Percentiles rank a stretch among this genome's conserved stretches.
phyloP scores from a whole-genome alignment of 2,888 invertebrate genomes.

The Patella pellucida region DNA sequence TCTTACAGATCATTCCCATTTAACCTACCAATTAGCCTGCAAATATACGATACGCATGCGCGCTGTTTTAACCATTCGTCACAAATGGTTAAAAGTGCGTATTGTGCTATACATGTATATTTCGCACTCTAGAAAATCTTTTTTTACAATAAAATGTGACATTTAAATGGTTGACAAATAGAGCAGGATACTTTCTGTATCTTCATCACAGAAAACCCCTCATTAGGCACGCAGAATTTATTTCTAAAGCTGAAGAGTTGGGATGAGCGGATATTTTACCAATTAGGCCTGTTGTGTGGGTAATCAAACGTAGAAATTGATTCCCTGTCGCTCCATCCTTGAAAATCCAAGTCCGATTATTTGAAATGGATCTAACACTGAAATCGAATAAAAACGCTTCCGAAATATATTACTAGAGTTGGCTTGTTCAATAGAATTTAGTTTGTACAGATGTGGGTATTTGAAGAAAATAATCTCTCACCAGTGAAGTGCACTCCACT shows the following conservation, averaged over 20 bases:
- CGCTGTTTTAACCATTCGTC: no score
- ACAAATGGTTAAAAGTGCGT: no score
- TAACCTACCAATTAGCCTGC: no score
- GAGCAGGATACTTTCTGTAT: neutral
- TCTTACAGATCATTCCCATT: no score
- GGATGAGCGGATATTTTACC: conserved; percentile 25
- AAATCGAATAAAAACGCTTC: conserved; percentile 29
- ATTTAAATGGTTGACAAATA: conserved; percentile 8
- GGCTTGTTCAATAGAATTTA: conserved; percentile 10
- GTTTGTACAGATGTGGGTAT: conserved; percentile 22
- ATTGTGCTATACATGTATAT: no score
- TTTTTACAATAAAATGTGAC: neutral
- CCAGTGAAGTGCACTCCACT: conserved; percentile 14
- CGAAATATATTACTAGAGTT: conserved; percentile 27
- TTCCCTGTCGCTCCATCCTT: conserved; percentile 22
- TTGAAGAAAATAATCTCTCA: conserved; percentile 20
- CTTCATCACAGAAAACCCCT: neutral
- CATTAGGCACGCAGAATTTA: conserved; percentile 6
- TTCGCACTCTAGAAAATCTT: neutral
- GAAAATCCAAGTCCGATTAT: conserved; percentile 28
- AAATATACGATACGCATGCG: no score
- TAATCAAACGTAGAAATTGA: conserved; percentile 31
- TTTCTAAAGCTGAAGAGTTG: neutral
- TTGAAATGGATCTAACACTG: conserved; percentile 11
- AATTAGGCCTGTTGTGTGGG: conserved; percentile 34